Evolutionary conservation across 2,113 vertebrate species (phyloP).

Genomic region (Acanthochromis polyacanthus): DNA sequence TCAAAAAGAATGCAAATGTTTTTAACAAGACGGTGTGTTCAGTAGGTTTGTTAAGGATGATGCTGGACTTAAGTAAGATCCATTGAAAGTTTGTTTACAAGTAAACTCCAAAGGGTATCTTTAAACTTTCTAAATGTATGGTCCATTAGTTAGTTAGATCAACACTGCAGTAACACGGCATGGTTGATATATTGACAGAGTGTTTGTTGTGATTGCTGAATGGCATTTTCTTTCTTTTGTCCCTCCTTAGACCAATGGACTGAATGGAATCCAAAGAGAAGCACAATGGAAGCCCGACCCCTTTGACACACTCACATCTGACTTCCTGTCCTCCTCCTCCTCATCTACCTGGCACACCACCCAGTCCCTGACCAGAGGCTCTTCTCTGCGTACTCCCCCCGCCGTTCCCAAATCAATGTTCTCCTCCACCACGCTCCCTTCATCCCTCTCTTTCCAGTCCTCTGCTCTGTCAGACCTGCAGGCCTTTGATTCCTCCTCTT

Average conservation of each 20-base stretch:
- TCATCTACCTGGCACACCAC: constrained; percentile 80
- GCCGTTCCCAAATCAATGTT: constrained; percentile 56
- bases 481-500: constrained; percentile 67
- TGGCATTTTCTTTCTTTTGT: constrained; percentile 56
- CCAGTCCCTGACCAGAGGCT: constrained; percentile 83
- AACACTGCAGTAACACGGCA: background rate
- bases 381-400: constrained; percentile 64
- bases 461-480: constrained; percentile 78
- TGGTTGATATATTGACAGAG: background rate
- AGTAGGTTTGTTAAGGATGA: too few relatives aligned
- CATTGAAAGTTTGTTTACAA: background rate
- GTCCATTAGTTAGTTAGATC: background rate
- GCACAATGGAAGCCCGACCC: constrained; percentile 87
- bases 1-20: too few relatives aligned
- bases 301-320: constrained; percentile 87
- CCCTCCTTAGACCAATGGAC: constrained; percentile 83
- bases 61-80: too few relatives aligned
- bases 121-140: constrained; percentile 32
- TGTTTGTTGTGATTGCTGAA: constrained; percentile 2
- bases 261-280: constrained; percentile 83
- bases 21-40: too few relatives aligned
- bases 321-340: constrained; percentile 80
- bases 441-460: constrained; percentile 79
- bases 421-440: constrained; percentile 76
- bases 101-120: constrained; percentile 48